phyloP scores from a whole-genome alignment of 2,888 invertebrate genomes.

The Acronicta leporina region DNA sequence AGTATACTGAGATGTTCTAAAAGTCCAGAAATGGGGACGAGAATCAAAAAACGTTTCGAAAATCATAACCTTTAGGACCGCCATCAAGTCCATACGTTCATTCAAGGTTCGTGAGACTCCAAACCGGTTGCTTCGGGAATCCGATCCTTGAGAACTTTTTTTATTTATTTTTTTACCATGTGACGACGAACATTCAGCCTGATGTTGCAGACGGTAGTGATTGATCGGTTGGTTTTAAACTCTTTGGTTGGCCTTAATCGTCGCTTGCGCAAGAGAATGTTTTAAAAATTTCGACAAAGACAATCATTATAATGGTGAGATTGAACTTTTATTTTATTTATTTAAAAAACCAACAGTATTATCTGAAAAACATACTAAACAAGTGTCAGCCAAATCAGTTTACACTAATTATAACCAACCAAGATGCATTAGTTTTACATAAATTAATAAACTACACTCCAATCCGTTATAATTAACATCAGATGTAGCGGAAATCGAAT shows the following conservation, averaged over 20 bases:
- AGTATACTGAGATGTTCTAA: neutral
- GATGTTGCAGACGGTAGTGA: conserved; percentile 54
- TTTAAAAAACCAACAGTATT: too few species aligned
- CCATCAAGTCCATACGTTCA: conserved; percentile 54
- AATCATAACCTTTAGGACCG: conserved; percentile 49
- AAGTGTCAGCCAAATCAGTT: too few species aligned
- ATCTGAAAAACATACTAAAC: too few species aligned
- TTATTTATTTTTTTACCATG: conserved; percentile 41
- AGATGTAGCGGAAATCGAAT: too few species aligned
- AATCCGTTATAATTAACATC: too few species aligned
- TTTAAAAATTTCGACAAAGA: conserved; percentile 2
- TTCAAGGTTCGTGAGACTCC: conserved; percentile 58
- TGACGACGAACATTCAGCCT: conserved; percentile 52
- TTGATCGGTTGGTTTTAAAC: conserved; percentile 46
- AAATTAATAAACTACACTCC: too few species aligned
- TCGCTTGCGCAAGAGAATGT: conserved; percentile 20
- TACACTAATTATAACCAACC: too few species aligned
- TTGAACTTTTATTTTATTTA: neutral
- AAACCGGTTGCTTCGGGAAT: conserved; percentile 61
- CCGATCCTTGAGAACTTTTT: conserved; percentile 54
- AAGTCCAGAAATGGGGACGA: conserved; percentile 19
- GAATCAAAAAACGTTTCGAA: conserved; percentile 33
- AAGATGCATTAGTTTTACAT: too few species aligned
- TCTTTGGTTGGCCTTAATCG: conserved; percentile 41
- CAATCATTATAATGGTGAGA: neutral